These are phyloP conservation scores for Campylorhamphus procurvoides DNA, from an alignment of 2,113 vertebrate species.

Conservation along the genomic window DNA sequence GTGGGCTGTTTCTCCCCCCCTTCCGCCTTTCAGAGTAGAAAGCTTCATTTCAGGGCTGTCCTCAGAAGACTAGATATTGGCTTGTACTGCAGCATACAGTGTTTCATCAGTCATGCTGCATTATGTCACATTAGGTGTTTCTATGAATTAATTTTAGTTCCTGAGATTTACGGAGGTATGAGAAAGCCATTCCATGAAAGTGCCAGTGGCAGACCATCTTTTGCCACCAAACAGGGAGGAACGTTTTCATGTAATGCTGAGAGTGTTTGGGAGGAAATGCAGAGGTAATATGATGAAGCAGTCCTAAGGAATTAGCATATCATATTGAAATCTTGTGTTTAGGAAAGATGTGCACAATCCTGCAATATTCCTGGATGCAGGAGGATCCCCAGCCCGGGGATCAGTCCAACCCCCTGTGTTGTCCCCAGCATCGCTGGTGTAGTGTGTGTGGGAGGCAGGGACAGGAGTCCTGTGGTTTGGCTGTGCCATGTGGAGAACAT, in stretches of 20 bases:
- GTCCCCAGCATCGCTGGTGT: not conserved
- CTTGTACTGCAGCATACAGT: constrained; percentile 40
- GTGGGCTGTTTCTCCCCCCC: not conserved
- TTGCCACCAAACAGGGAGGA: not conserved
- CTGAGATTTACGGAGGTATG: constrained; percentile 64
- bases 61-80: constrained; percentile 61
- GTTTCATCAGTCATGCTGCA: constrained; percentile 70
- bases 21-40: constrained; percentile 31
- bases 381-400: not conserved
- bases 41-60: constrained; percentile 57
- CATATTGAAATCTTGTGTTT: not conserved
- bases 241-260: not conserved
- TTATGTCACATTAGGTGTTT: constrained; percentile 66
- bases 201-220: not conserved
- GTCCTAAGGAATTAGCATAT: not conserved
- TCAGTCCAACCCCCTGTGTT: not conserved
- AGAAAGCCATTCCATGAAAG: constrained; percentile 56
- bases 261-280: not conserved
- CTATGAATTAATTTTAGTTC: constrained; percentile 66
- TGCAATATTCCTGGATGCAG: not conserved
- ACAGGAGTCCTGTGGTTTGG: no score
- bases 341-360: not conserved
- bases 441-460: not conserved
- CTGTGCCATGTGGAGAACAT: accelerated
- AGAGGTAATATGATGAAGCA: not conserved